Base-by-base conservation (phyloP, 2,888 invertebrate species). In the Drosophila basisetae region DNA sequence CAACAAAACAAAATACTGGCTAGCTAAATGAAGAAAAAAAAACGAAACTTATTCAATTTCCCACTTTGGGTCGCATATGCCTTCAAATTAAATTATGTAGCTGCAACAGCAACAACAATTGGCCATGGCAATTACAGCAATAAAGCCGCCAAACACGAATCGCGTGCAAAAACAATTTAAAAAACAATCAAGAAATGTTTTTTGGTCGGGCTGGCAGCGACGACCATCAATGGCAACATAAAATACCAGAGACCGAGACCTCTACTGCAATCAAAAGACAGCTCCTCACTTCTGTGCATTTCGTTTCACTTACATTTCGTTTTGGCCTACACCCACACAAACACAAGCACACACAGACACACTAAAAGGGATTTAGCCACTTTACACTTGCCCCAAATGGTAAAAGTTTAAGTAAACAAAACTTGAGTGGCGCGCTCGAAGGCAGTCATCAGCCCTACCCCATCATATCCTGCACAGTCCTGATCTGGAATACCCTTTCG, bases 21-120 rank as follows among this genome's bases (percentile, higher is more conserved):
- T 47, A 9, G 47, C 25, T 4, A 4, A 25, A 47, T 22, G 22
- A 25, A 25, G 9, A 47, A 9, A 25, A 73, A 30, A 60, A 61
- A 71, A 60, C 47, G 55, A 91, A 92, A 92, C 84, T 91, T 92
- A 92, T 92, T 92, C 92, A 92, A 92, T 92, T 92, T 92, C 80
- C 84, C 84, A 84, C 81, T 88, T 91, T 83, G 82, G 76, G 75
- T 76, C 72, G 68, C 80, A 81, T 83, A 87, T 89, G 78, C 78
- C 88, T 89, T 89, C 86, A 88, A 88, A 88, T 88, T 90, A 82
- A 90, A 90, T 90, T 88, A 90, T 90, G 78, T 83, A 76, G 76
- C 73, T 71, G 79, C 77, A 81, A 74, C 78, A 80, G 65, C 41
- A 68, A 53, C 66, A 68, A 73, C 75, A 63, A 77, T 66, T 80